Evolutionary conservation across 64 coral and sea anemone species (phyloP).

Genomic region (Orbicella faveolata): DNA sequence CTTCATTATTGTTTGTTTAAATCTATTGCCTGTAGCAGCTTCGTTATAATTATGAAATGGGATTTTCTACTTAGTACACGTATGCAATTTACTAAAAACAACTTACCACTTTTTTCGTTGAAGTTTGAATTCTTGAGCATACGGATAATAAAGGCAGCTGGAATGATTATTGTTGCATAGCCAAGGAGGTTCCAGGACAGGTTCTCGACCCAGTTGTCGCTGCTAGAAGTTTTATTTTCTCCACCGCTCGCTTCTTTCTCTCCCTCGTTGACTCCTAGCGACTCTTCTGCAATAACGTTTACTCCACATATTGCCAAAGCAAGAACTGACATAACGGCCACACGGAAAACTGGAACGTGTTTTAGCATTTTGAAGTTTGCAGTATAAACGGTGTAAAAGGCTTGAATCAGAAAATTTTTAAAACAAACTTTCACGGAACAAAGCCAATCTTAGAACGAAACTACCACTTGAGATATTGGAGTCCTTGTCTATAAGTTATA

Average conservation of each 20-base stretch:
- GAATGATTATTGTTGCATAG: constrained; percentile 91
- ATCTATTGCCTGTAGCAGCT: too few relatives aligned
- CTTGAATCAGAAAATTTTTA: too few relatives aligned
- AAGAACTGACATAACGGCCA: not conserved
- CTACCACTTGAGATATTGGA: not conserved
- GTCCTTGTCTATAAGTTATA: not conserved
- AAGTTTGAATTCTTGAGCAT: constrained; percentile 97
- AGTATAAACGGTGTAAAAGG: too few relatives aligned
- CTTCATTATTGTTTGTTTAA: too few relatives aligned
- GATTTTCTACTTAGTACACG: not conserved
- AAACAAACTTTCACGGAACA: not conserved
- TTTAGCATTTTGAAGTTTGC: constrained; percentile 11
- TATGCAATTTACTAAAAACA: not conserved
- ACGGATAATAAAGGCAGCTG: constrained; percentile 71
- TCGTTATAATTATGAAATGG: too few relatives aligned
- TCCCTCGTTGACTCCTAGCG: not conserved
- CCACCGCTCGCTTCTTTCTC: not conserved
- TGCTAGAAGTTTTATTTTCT: not conserved
- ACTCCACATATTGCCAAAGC: not conserved
- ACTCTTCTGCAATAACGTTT: not conserved
- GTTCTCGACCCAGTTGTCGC: constrained; percentile 69
- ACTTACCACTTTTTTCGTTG: constrained; percentile 78
- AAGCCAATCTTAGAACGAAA: not conserved
- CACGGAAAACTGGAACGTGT: not conserved
- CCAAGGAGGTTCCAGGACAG: constrained; percentile 88